These are phyloP conservation scores for Odontamblyopus lacepedii DNA, from an alignment of 2,797 vertebrate genomes.

Conservation along the genomic window DNA sequence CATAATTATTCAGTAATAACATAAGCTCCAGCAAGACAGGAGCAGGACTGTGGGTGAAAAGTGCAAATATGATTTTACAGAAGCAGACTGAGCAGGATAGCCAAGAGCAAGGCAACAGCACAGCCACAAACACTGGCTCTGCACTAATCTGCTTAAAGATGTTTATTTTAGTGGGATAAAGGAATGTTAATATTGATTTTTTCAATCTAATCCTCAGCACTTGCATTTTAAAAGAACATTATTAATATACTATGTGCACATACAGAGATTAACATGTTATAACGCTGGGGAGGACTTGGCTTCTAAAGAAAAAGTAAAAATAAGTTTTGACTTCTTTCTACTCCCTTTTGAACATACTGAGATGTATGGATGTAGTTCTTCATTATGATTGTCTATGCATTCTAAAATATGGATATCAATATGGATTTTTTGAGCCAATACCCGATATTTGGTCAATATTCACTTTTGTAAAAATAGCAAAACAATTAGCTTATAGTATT, in stretches of 20 bases:
- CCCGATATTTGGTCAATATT: too few relatives aligned
- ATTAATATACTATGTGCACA: not conserved
- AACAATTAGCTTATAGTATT: too few relatives aligned
- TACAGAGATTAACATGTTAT: not conserved
- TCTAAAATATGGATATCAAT: too few relatives aligned
- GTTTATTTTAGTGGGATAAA: not conserved
- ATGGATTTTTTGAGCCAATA: too few relatives aligned
- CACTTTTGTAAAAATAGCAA: too few relatives aligned
- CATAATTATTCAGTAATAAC: conserved; percentile 77
- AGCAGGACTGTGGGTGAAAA: conserved; percentile 45
- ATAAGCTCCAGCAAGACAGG: conserved; percentile 54
- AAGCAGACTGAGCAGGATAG: conserved; percentile 32
- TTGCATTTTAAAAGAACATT: conserved; percentile 1
- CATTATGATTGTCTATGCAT: too few relatives aligned
- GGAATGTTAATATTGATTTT: not conserved
- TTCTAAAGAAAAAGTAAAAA: not conserved
- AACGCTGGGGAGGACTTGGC: too few relatives aligned
- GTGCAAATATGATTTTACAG: conserved; percentile 65
- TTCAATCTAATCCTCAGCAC: conserved; percentile 6
- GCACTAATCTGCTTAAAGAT: conserved; percentile 11
- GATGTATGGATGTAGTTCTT: too few relatives aligned
- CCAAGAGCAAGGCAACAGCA: conserved; percentile 32
- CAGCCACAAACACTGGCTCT: conserved; percentile 19
- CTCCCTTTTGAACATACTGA: too few relatives aligned
- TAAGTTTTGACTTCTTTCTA: not conserved